Evolutionary conservation across 1,140 invertebrate species (phyloP).

Genomic region (Dermatophagoides farinae): DNA sequence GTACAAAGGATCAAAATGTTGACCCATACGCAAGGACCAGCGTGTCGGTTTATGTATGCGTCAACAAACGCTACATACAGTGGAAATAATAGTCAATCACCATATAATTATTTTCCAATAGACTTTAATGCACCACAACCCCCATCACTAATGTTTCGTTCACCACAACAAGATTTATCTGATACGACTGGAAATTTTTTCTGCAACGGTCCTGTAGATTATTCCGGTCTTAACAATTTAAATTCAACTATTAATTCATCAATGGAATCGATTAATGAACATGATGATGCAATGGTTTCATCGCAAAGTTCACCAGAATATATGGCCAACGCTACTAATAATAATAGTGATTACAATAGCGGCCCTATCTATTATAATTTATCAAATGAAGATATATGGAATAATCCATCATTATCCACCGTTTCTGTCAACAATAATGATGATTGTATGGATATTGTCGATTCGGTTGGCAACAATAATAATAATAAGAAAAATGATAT

Average conservation of each 20-base stretch:
- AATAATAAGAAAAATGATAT: no score
- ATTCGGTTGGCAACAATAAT: no score
- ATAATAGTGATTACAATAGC: not conserved
- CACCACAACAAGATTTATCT: not conserved
- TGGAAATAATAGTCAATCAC: not conserved
- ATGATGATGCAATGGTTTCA: not conserved
- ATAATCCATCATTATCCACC: no score
- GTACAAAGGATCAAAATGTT: not conserved
- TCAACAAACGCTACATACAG: not conserved
- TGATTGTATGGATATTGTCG: no score
- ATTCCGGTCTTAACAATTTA: not conserved
- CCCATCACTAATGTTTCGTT: not conserved
- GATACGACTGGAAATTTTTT: not conserved
- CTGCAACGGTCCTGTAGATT: not conserved
- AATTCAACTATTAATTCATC: not conserved
- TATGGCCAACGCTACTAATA: not conserved
- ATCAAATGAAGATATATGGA: not conserved
- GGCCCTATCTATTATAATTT: not conserved
- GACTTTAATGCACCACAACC: not conserved
- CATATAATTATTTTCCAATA: constrained; percentile 2
- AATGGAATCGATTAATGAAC: constrained; percentile 4
- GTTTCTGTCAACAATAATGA: no score
- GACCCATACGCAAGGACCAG: not conserved
- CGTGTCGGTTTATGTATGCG: constrained; percentile 4
- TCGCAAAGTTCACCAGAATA: not conserved